Evolutionary conservation across 2,797 vertebrate species (phyloP).

Genomic region (Carduelis carduelis): DNA sequence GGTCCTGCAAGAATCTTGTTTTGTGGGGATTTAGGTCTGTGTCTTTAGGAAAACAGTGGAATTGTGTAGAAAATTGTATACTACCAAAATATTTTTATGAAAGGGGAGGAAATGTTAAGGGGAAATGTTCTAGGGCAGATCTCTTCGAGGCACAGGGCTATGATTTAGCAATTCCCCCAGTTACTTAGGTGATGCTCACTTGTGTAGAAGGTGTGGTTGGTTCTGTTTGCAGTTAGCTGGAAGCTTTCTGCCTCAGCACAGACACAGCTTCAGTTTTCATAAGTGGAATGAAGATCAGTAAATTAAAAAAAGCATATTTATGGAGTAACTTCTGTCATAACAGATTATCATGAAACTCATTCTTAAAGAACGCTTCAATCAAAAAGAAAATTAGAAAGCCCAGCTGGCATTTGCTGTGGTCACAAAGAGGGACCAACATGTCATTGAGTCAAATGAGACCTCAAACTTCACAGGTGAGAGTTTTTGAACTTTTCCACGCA

Average conservation of each 20-base stretch:
- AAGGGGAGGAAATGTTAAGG: background rate
- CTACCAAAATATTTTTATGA: background rate
- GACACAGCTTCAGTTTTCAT: background rate
- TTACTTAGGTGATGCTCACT: conserved; percentile 49
- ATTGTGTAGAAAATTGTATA: background rate
- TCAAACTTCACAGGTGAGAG: conserved; percentile 73
- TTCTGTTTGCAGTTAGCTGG: background rate
- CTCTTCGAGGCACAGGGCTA: background rate
- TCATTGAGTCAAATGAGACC: conserved; percentile 51
- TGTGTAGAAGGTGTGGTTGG: conserved; percentile 44
- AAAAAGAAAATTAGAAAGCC: conserved; percentile 29
- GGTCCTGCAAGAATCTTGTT: background rate
- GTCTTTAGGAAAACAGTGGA: background rate
- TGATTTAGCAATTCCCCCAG: conserved; percentile 12
- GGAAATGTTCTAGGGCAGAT: background rate
- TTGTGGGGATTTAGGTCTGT: background rate
- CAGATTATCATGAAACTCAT: background rate
- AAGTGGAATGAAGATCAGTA: background rate
- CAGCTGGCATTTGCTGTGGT: background rate
- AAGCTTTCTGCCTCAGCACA: background rate
- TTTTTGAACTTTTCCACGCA: background rate
- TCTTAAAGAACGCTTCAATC: conserved; percentile 29
- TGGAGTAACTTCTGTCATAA: background rate
- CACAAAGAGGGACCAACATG: conserved; percentile 33
- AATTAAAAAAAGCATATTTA: conserved; percentile 16